A percentile compares a stretch with the other conserved stretches of the same genome.
phyloP scores from a whole-genome alignment of 2,888 invertebrate genomes.

The Vesta saturnalis region DNA sequence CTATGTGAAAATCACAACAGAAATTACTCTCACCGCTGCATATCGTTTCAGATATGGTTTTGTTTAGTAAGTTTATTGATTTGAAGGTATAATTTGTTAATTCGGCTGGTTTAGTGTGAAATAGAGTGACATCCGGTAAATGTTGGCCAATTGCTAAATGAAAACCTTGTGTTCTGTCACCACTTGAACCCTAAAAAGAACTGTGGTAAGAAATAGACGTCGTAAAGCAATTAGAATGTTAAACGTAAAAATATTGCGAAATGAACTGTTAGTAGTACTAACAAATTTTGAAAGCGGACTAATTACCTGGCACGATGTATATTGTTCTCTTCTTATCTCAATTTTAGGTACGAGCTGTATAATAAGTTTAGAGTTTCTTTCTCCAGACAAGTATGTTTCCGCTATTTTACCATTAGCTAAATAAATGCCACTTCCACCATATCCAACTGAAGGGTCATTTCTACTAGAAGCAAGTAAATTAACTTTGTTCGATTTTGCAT shows the following conservation, averaged over 20 bases:
- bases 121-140: constrained; percentile 17
- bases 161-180: not conserved
- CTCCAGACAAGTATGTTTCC: constrained; percentile 41
- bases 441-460: constrained; percentile 36
- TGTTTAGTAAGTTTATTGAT: constrained; percentile 27
- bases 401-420: constrained; percentile 40
- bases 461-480: constrained; percentile 48
- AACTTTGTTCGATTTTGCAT: constrained; percentile 46
- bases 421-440: constrained; percentile 49
- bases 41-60: constrained; percentile 14
- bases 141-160: constrained; percentile 13
- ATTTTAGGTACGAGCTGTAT: constrained; percentile 41
- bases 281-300: not conserved
- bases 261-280: no score
- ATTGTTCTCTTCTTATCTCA: constrained; percentile 3
- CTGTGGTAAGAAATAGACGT: not conserved
- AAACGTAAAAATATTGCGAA: no score
- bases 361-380: constrained; percentile 36
- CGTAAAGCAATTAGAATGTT: no score
- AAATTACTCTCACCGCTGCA: constrained; percentile 25
- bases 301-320: constrained; percentile 28
- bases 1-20: constrained; percentile 25
- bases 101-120: constrained; percentile 33
- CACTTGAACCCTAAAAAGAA: constrained; percentile 15
- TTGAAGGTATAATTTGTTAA: constrained; percentile 34